Conservation (phyloP, 2,797 vertebrate genomes). For the Propithecus deckenii region DNA sequence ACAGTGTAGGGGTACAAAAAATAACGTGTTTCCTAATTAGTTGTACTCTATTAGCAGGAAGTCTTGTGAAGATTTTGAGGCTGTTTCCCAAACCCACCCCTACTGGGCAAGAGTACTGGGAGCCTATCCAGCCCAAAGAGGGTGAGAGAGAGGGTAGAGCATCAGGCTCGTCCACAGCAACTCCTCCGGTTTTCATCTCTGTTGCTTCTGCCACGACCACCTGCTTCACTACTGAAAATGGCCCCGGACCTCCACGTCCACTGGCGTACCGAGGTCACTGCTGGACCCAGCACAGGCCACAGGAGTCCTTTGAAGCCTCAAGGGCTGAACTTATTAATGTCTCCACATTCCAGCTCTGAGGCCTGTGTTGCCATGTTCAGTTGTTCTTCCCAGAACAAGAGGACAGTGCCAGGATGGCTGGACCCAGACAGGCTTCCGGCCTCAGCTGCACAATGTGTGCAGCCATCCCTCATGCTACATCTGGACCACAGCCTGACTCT, state of each 20-base stretch:
- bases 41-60: background rate
- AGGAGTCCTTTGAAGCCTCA: background rate
- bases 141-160: background rate
- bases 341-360: background rate
- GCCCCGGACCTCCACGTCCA: background rate
- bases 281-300: background rate
- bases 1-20: background rate
- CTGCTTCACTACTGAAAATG: background rate
- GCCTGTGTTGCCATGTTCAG: background rate
- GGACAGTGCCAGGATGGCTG: background rate
- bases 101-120: background rate
- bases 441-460: background rate
- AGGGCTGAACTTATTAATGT: background rate
- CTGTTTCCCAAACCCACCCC: background rate
- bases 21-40: background rate
- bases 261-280: background rate
- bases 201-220: background rate
- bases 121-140: background rate
- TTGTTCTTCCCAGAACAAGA: background rate
- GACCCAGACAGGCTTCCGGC: background rate
- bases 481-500: background rate
- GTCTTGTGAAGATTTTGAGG: background rate
- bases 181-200: background rate
- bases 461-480: background rate
- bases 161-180: background rate